Conservation (phyloP, 2,113 vertebrate species). For the Pycnonotus jocosus region DNA sequence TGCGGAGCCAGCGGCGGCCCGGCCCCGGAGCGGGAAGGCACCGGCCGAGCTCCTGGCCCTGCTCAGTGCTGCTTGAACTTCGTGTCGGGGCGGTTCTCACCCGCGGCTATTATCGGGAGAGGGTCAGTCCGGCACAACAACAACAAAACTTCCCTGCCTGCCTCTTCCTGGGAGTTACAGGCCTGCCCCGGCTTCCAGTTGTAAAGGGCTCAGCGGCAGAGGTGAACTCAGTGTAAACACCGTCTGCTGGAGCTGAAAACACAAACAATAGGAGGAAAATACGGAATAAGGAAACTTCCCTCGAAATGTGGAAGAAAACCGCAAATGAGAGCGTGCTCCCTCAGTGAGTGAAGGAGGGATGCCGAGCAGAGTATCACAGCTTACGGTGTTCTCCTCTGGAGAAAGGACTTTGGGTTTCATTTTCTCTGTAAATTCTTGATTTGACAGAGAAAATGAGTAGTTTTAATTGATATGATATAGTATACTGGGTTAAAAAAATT, state of each 20-base stretch:
- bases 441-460: not conserved
- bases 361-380: accelerated
- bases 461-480: not conserved
- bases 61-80: not conserved
- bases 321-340: not conserved
- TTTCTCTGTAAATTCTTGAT: not conserved
- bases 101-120: not conserved
- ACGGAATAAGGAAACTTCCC: not conserved
- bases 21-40: not conserved
- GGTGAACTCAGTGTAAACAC: not conserved
- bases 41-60: not conserved
- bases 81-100: not conserved
- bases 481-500: not conserved
- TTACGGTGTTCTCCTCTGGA: not conserved
- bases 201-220: not conserved
- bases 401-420: not conserved
- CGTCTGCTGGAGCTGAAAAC: not conserved
- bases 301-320: not conserved
- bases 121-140: not conserved
- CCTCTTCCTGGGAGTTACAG: not conserved
- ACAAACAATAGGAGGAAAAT: not conserved
- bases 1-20: not conserved
- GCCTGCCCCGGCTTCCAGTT: not conserved
- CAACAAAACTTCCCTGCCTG: not conserved
- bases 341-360: accelerated